A percentile compares a stretch with the other conserved stretches of the same genome.
Conservation (phyloP, 2,888 invertebrate genomes). For the Azorinus chamasolen region DNA sequence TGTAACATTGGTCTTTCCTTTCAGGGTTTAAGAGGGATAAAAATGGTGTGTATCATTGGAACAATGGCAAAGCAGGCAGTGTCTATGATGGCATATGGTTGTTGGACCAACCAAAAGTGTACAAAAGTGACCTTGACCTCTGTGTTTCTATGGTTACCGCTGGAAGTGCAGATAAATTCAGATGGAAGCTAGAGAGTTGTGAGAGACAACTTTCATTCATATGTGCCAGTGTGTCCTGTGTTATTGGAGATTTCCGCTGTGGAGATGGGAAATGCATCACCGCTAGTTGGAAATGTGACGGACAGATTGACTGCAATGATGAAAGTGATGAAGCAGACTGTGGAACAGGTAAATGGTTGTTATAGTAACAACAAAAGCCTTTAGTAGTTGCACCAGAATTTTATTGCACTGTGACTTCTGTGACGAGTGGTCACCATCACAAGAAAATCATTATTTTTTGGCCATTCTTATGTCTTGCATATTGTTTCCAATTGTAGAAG, state of each 20-base stretch:
- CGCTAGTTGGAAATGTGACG: conserved; percentile 73
- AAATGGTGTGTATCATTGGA: conserved; percentile 66
- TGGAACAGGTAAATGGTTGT: conserved; percentile 54
- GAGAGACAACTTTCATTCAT: conserved; percentile 66
- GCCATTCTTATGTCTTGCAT: too few relatives aligned
- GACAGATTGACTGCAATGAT: conserved; percentile 73
- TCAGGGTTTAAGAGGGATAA: conserved; percentile 71
- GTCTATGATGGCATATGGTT: conserved; percentile 73
- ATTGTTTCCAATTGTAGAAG: too few relatives aligned
- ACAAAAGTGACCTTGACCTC: conserved; percentile 36
- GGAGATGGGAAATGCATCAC: conserved; percentile 71
- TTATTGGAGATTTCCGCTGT: conserved; percentile 70
- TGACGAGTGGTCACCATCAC: too few relatives aligned
- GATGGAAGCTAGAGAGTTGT: conserved; percentile 81
- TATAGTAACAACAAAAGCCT: background rate
- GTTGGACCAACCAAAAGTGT: conserved; percentile 56
- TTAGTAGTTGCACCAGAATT: too few relatives aligned
- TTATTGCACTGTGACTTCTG: too few relatives aligned
- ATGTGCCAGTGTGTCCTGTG: conserved; percentile 74
- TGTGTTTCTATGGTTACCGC: conserved; percentile 48
- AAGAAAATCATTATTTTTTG: too few relatives aligned
- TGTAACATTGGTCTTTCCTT: conserved; percentile 11
- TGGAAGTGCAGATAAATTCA: conserved; percentile 84
- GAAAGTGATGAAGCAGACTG: conserved; percentile 77
- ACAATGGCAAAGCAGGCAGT: conserved; percentile 58